These are phyloP conservation scores for Monochamus alternatus DNA, from an alignment of 2,888 invertebrate species.

Conservation along the genomic window DNA sequence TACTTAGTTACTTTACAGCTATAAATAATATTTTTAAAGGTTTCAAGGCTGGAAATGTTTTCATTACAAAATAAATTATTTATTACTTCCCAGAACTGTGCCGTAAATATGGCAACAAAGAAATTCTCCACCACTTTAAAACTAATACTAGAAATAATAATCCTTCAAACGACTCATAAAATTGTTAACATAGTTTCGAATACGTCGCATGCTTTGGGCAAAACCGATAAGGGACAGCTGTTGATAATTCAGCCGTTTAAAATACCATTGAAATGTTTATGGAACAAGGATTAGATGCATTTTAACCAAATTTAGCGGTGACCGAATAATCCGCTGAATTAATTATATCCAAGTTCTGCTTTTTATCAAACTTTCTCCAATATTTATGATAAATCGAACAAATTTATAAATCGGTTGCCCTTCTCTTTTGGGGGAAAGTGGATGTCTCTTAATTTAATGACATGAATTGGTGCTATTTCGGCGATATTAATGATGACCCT, in stretches of 20 bases:
- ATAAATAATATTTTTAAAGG: slow-evolving; percentile 11
- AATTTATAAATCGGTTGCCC: background rate
- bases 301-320: background rate
- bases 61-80: slow-evolving; percentile 10
- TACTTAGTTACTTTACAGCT: background rate
- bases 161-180: background rate
- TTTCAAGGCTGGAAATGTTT: slow-evolving; percentile 11
- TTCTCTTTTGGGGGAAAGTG: background rate
- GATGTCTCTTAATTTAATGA: no score
- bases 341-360: background rate
- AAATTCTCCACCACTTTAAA: background rate
- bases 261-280: background rate
- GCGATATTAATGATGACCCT: no score
- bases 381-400: background rate
- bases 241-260: background rate
- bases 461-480: no score
- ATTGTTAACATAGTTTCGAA: background rate
- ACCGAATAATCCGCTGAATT: background rate
- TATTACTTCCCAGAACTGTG: background rate
- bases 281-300: background rate
- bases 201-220: background rate
- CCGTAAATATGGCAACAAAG: slow-evolving; percentile 6
- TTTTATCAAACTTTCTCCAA: background rate
- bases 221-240: background rate
- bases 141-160: background rate